Evolutionary conservation across 2,113 vertebrate genomes (phyloP).

Genomic region (Poeciliopsis prolifica): DNA sequence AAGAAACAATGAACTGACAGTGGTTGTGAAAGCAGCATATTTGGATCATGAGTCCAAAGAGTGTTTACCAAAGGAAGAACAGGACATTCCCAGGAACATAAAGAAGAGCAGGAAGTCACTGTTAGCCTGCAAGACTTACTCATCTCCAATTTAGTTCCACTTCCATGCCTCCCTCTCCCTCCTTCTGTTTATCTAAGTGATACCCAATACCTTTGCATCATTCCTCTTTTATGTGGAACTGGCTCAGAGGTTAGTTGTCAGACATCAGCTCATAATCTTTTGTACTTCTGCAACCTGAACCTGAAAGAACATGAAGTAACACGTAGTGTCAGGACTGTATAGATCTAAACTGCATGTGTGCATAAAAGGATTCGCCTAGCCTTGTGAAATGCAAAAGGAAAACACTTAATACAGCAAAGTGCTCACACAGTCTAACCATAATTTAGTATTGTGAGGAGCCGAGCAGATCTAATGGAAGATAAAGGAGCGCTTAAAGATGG

Average conservation of each 20-base stretch:
- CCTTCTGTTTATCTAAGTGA: slow-evolving; percentile 36
- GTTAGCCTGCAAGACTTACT: slow-evolving; percentile 9
- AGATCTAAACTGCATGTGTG: not conserved
- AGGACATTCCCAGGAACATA: not conserved
- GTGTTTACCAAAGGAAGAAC: not conserved
- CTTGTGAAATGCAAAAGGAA: slow-evolving; percentile 1
- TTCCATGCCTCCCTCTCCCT: not conserved
- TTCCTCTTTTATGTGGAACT: slow-evolving; percentile 42
- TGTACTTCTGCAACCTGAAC: slow-evolving; percentile 17
- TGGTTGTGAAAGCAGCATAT: not conserved
- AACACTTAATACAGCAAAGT: not conserved
- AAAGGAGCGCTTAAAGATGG: not conserved
- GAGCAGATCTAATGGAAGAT: not conserved
- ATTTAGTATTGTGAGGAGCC: not conserved
- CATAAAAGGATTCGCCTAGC: not conserved
- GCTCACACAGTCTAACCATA: not conserved
- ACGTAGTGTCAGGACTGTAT: not conserved
- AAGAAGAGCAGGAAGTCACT: slow-evolving; percentile 3
- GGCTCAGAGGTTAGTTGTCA: slow-evolving; percentile 43
- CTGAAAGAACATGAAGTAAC: slow-evolving; percentile 9
- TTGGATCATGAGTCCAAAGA: not conserved
- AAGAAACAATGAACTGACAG: not conserved
- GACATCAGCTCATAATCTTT: slow-evolving; percentile 44
- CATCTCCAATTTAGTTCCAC: slow-evolving; percentile 8
- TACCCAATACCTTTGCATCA: slow-evolving; percentile 54